phyloP scores from a whole-genome alignment of 2,888 invertebrate genomes.

The Clistopyga incitator region DNA sequence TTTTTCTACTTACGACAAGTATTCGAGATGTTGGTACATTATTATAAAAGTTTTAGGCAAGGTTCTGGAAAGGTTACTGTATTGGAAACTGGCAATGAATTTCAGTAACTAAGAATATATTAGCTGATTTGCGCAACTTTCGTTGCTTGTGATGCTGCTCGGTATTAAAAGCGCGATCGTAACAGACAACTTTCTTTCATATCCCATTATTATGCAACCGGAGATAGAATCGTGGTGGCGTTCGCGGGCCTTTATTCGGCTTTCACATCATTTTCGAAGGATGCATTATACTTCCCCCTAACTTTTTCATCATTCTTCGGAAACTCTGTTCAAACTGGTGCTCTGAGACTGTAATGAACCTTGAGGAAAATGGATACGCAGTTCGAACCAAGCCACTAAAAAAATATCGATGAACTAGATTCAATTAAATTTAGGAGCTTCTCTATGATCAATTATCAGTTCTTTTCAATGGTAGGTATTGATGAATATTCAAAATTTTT shows the following conservation, averaged over 20 bases:
- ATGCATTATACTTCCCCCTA: not conserved
- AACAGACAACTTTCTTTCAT: not conserved
- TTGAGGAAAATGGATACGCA: not conserved
- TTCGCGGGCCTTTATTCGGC: not conserved
- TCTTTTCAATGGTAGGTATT: not conserved
- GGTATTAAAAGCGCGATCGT: conserved; percentile 10
- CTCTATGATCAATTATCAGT: not conserved
- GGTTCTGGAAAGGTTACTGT: not conserved
- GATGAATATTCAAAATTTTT: not conserved
- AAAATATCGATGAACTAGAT: not conserved
- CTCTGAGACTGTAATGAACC: not conserved
- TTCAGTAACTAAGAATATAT: not conserved
- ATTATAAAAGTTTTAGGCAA: not conserved
- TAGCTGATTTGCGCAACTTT: conserved; percentile 8
- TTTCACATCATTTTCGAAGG: not conserved
- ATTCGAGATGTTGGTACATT: not conserved
- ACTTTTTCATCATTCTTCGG: not conserved
- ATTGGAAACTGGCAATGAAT: not conserved
- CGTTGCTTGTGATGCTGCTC: not conserved
- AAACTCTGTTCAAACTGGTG: not conserved
- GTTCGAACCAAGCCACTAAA: not conserved
- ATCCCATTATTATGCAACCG: not conserved
- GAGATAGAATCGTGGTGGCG: not conserved
- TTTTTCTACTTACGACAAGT: not conserved
- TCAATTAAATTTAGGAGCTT: not conserved